These are phyloP conservation scores for Cephalopachus bancanus DNA, from an alignment of 2,797 vertebrate species.

Conservation along the genomic window DNA sequence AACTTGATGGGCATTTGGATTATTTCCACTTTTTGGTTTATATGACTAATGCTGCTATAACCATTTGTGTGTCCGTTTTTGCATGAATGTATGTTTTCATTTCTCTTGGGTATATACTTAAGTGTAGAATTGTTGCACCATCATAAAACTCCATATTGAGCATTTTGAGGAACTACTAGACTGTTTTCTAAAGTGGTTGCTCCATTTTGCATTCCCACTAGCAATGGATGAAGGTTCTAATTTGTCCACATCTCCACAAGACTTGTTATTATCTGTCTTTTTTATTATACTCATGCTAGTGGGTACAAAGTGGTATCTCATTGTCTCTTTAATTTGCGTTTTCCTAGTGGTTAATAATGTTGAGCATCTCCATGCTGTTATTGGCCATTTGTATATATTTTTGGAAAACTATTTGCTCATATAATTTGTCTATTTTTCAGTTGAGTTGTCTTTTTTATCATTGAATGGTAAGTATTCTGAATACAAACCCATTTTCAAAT, in stretches of 20 bases:
- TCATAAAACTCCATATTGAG: too few species aligned
- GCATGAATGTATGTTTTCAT: too few species aligned
- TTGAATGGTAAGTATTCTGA: background rate
- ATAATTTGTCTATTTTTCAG: background rate
- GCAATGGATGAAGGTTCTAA: background rate
- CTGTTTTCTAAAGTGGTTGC: too few species aligned
- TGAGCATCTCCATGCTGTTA: background rate
- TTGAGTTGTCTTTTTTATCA: slow-evolving; percentile 10
- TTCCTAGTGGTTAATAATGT: background rate
- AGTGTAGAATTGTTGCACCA: too few species aligned
- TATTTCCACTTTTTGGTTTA: background rate
- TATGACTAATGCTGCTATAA: background rate
- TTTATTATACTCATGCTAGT: background rate
- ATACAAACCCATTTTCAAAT: background rate
- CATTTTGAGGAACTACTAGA: too few species aligned
- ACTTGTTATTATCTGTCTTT: background rate
- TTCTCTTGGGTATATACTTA: too few species aligned
- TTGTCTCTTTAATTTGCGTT: background rate
- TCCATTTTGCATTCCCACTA: too few species aligned
- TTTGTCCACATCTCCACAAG: background rate
- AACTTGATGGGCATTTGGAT: too few species aligned
- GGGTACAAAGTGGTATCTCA: background rate
- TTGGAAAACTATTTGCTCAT: background rate
- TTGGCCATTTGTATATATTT: background rate
- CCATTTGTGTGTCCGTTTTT: background rate